Conservation (phyloP, 2,797 vertebrate genomes). For the Uromys caudimaculatus region DNA sequence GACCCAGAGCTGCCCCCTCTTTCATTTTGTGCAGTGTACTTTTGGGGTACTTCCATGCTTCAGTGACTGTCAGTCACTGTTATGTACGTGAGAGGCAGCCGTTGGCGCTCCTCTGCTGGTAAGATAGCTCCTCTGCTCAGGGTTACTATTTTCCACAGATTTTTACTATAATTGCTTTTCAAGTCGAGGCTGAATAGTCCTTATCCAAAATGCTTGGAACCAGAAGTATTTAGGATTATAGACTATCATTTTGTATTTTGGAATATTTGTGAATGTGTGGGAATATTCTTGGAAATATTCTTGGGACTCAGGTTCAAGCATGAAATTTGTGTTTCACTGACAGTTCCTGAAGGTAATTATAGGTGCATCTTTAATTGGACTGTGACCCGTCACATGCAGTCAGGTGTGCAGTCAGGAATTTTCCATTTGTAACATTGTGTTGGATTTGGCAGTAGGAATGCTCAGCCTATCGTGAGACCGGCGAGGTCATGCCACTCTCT, state of each 20-base stretch:
- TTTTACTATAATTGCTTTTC: not conserved
- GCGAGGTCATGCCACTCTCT: not conserved
- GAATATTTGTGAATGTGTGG: not conserved
- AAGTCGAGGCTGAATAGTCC: not conserved
- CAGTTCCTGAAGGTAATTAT: not conserved
- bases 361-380: not conserved
- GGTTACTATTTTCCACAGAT: not conserved
- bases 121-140: not conserved
- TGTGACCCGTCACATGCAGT: not conserved
- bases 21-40: not conserved
- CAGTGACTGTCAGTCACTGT: not conserved
- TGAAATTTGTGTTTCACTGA: not conserved
- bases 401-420: not conserved
- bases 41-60: not conserved
- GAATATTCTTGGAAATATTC: not conserved
- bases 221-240: not conserved
- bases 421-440: not conserved
- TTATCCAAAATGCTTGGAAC: not conserved
- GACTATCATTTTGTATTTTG: not conserved
- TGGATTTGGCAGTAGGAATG: no score
- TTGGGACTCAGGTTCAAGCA: not conserved
- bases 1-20: not conserved
- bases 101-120: slow-evolving; percentile 9
- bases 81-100: not conserved
- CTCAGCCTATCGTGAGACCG: not conserved